Evolutionary conservation across 2,797 vertebrate genomes (phyloP).

Genomic region (Xiphorhynchus erythropygius): DNA sequence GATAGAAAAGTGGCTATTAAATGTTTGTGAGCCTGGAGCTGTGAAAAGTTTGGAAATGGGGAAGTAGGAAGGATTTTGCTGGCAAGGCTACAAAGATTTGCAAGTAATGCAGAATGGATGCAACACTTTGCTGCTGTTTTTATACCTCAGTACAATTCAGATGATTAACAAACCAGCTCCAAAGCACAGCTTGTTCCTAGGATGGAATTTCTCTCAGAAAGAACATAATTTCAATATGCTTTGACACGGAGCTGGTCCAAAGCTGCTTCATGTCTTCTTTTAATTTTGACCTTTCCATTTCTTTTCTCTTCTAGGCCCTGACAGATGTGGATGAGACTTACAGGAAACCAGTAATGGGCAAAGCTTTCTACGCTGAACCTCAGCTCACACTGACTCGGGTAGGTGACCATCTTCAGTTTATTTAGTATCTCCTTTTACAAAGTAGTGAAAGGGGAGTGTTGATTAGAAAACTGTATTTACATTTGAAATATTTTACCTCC

Average conservation of each 20-base stretch:
- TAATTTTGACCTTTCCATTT: neutral
- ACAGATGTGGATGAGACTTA: constrained; percentile 98
- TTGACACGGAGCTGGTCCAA: neutral
- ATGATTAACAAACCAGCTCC: neutral
- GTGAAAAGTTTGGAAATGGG: neutral
- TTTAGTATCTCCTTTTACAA: neutral
- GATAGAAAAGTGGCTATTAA: neutral
- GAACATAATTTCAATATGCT: neutral
- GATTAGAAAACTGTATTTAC: neutral
- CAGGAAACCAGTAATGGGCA: constrained; percentile 90
- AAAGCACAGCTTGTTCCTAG: constrained; percentile 1
- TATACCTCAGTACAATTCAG: neutral
- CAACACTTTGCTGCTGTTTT: neutral
- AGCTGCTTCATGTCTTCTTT: neutral
- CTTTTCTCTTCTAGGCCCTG: constrained; percentile 84
- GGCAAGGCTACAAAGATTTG: neutral
- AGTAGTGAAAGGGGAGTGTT: neutral
- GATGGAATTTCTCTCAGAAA: neutral
- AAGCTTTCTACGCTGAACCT: constrained; percentile 91
- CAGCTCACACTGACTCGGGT: constrained; percentile 90
- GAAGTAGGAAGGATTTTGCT: neutral
- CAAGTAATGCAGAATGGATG: neutral
- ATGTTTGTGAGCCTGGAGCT: neutral
- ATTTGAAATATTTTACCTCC: neutral
- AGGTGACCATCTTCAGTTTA: constrained; percentile 22